A percentile compares a stretch with the other conserved stretches of the same genome.
phyloP scores from a whole-genome alignment of 1,140 invertebrate genomes.

The Melanaphis sacchari region DNA sequence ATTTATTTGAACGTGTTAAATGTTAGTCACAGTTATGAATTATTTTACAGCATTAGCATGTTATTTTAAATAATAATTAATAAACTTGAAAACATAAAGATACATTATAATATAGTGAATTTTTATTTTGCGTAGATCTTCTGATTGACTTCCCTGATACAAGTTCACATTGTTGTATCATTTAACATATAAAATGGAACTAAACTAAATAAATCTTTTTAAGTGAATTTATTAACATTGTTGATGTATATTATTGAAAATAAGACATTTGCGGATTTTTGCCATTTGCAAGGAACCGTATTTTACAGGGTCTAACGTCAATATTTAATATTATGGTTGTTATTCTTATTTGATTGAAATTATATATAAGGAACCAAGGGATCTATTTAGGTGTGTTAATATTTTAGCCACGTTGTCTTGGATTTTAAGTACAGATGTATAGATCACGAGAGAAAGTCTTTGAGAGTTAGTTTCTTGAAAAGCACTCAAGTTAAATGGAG shows the following conservation, averaged over 20 bases:
- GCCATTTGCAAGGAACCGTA: background rate
- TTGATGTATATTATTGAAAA: background rate
- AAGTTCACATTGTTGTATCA: no score
- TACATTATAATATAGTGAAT: no score
- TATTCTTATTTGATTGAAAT: slow-evolving; percentile 21
- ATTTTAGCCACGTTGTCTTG: slow-evolving; percentile 8
- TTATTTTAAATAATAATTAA: no score
- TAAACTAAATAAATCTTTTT: background rate
- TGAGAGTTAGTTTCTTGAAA: background rate
- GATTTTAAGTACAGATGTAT: background rate
- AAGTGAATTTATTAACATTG: background rate
- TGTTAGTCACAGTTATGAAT: no score
- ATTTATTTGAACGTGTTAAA: no score
- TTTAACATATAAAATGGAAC: no score
- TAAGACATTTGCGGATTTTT: background rate
- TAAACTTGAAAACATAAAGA: no score
- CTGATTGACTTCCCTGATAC: no score
- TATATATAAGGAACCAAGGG: background rate
- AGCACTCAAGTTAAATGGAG: slow-evolving; percentile 37
- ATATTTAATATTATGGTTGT: background rate
- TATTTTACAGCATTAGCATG: no score
- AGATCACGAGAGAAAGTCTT: background rate
- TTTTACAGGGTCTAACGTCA: background rate
- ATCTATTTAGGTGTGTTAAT: background rate
- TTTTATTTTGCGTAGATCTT: no score